phyloP scores from a whole-genome alignment of 1,140 invertebrate species.

The Hestina assimilis region DNA sequence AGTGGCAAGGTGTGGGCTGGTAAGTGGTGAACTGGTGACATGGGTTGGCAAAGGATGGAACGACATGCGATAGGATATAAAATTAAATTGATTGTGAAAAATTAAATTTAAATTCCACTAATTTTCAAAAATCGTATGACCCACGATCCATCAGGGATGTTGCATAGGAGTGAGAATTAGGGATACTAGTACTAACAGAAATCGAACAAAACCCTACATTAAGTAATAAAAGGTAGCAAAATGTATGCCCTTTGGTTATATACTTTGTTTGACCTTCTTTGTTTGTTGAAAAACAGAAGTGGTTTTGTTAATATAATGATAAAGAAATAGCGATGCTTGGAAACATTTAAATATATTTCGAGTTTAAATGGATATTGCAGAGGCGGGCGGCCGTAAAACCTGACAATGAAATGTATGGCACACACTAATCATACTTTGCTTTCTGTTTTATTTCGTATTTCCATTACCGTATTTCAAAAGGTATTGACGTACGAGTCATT shows the following conservation, averaged over 20 bases:
- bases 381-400: conserved; percentile 56
- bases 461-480: conserved; percentile 77
- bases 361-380: conserved; percentile 60
- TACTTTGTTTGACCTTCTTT: background rate
- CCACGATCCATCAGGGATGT: too few species aligned
- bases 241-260: background rate
- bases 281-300: background rate
- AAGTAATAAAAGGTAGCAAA: too few species aligned
- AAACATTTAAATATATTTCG: conserved; percentile 55
- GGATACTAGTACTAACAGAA: too few species aligned
- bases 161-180: too few species aligned
- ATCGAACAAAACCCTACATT: too few species aligned
- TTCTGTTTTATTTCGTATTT: conserved; percentile 77
- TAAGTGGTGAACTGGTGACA: too few species aligned
- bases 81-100: too few species aligned
- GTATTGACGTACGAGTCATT: conserved; percentile 75
- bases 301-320: background rate
- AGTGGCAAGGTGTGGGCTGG: too few species aligned
- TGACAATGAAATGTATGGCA: conserved; percentile 68
- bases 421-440: conserved; percentile 76
- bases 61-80: too few species aligned
- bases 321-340: background rate
- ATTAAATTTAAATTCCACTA: too few species aligned
- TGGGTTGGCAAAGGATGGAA: too few species aligned
- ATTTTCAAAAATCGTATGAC: too few species aligned